Evolutionary conservation across 1,140 invertebrate genomes (phyloP).

Genomic region (Hylaeus anthracinus): DNA sequence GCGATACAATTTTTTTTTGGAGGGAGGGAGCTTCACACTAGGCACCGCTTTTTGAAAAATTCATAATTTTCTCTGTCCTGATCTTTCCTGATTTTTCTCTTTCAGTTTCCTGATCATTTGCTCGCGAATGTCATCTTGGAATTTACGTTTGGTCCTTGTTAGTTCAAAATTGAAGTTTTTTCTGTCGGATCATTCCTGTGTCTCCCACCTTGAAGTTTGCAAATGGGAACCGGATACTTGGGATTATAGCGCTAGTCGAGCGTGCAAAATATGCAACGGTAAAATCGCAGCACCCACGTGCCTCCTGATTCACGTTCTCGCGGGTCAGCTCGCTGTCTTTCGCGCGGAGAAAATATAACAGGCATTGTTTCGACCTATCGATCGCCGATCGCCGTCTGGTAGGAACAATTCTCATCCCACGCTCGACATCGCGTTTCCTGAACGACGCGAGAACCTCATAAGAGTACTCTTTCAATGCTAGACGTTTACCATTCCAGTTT

Average conservation of each 20-base stretch:
- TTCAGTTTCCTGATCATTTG: too few relatives aligned
- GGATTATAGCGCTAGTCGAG: background rate
- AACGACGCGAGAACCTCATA: background rate
- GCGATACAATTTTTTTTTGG: too few relatives aligned
- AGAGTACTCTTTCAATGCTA: background rate
- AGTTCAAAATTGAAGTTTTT: too few relatives aligned
- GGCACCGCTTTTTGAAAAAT: too few relatives aligned
- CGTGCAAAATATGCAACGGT: background rate
- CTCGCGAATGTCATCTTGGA: too few relatives aligned
- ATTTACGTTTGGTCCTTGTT: too few relatives aligned
- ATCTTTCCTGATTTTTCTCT: too few relatives aligned
- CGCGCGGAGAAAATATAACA: background rate
- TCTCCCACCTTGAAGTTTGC: too few relatives aligned
- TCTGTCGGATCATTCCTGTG: too few relatives aligned
- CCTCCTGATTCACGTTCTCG: background rate
- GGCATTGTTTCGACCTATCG: constrained; percentile 13
- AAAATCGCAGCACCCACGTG: constrained; percentile 11
- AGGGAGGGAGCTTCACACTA: too few relatives aligned
- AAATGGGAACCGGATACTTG: background rate
- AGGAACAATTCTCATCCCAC: constrained; percentile 12
- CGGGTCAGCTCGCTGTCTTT: background rate
- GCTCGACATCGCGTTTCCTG: background rate
- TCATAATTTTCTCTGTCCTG: too few relatives aligned
- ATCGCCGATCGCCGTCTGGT: constrained; percentile 13
- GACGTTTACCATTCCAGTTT: background rate